These are phyloP conservation scores for Panopea generosa DNA, from an alignment of 2,888 invertebrate genomes.

Conservation along the genomic window DNA sequence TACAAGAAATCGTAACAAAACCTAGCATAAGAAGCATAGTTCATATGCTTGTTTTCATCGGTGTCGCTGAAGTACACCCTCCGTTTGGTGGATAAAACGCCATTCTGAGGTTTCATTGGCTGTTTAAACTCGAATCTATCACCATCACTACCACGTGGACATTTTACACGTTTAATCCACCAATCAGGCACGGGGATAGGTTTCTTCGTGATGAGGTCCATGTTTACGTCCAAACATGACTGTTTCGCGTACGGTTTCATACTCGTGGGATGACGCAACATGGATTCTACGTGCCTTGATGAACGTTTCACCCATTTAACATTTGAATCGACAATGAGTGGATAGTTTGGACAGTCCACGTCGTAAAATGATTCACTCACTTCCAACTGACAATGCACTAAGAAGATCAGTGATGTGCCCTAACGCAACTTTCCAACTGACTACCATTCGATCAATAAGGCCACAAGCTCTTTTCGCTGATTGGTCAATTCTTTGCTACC, in stretches of 20 bases:
- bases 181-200: conserved; percentile 45
- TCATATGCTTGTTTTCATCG: conserved; percentile 46
- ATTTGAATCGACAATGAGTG: conserved; percentile 33
- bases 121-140: conserved; percentile 19
- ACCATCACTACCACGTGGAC: conserved; percentile 25
- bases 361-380: conserved; percentile 24
- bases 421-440: no score
- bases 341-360: conserved; percentile 27
- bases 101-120: conserved; percentile 20
- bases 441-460: no score
- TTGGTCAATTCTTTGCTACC: no score
- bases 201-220: conserved; percentile 38
- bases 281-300: conserved; percentile 19
- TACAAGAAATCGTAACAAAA: conserved; percentile 40
- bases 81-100: conserved; percentile 17
- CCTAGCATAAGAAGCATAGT: conserved; percentile 39
- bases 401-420: no score
- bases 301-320: conserved; percentile 31
- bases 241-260: conserved; percentile 23
- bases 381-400: conserved; percentile 25
- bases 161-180: conserved; percentile 31
- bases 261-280: conserved; percentile 20
- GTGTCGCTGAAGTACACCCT: conserved; percentile 41
- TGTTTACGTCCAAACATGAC: conserved; percentile 34
- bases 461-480: no score